Evolutionary conservation across 2,113 vertebrate species (phyloP), one percentile per base, ranked within the genome.

Genomic region (Corvus cornix): DNA sequence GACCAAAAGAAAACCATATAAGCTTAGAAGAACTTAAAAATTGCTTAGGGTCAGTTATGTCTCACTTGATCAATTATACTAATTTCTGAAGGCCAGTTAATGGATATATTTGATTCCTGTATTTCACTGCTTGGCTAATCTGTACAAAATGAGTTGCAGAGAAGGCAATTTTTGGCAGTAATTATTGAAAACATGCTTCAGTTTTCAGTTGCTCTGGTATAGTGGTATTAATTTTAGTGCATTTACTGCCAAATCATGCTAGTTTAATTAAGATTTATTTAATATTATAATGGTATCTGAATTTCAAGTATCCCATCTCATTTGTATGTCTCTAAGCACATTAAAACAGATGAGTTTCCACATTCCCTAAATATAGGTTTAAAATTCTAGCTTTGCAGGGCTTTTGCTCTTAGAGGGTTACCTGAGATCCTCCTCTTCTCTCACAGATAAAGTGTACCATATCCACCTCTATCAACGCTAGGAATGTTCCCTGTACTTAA

Each of bases 81-180:
- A 75, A 92, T 95, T 93, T 93, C 55, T 81, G 77, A 95, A 92
- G 63, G 55, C 46, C 51, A 73, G 16, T 83, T 95, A 87, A 87
- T 63, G 39, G 78, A 67, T 67, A 35, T 58, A 94, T 94, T 95
- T 90, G 56, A 84, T 96, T 94, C 49, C 67, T 89, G 19, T 82
- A 62, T 89, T 92, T 95, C 53, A 59, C 30, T 91, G 56, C 53
- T 91, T 94, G 67, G 49, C 39, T 95, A 80, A 48, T 69, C 52
- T 51, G 16, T 91, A 69, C 27, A 75, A 90, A 92, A 77, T 26
- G n/a, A 85, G 33, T 76, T 51, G 58, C 66, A 94, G 44, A 89
- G 37, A 94, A 92, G 31, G 74, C 46, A 93, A 31, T 53, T 78
- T 95, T 89, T 79, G 24, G 26, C 58, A 69, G n/a, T 46, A 91